Percentiles rank a stretch among this genome's conserved stretches.
phyloP scores from a whole-genome alignment of 2,888 invertebrate species.

The Thecocarcelia acutangulata region DNA sequence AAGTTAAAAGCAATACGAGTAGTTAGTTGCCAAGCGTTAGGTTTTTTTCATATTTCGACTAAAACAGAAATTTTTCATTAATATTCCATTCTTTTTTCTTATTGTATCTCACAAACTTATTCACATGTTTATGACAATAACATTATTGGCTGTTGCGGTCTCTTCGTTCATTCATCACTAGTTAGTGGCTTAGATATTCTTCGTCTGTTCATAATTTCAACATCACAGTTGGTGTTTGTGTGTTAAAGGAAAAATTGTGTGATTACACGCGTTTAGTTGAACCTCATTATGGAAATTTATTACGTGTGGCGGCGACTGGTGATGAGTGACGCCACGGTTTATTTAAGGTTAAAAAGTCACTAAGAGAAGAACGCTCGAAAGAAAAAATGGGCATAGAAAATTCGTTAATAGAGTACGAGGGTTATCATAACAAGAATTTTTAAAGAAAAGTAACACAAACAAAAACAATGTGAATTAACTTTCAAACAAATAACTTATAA shows the following conservation, averaged over 20 bases:
- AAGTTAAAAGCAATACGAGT: not conserved
- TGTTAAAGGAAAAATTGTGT: constrained; percentile 45
- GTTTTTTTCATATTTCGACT: not conserved
- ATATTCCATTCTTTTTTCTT: not conserved
- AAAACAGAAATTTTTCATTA: constrained; percentile 25
- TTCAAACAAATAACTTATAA: too few species aligned
- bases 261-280: constrained; percentile 68
- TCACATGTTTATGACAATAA: constrained; percentile 2
- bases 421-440: not conserved
- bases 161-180: constrained; percentile 23
- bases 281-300: constrained; percentile 72
- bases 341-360: constrained; percentile 69
- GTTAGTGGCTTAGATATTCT: not conserved
- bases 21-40: too few species aligned
- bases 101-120: not conserved
- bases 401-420: constrained; percentile 13
- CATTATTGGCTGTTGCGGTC: constrained; percentile 1
- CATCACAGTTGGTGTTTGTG: not conserved
- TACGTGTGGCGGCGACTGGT: constrained; percentile 70
- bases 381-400: not conserved
- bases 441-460: too few species aligned
- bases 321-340: constrained; percentile 69
- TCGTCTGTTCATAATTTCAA: not conserved
- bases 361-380: constrained; percentile 15
- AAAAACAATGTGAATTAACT: too few species aligned